Percentiles rank a stretch among this genome's conserved stretches.
Conservation (phyloP, 2,113 vertebrate genomes). For the Myiozetetes cayanensis region DNA sequence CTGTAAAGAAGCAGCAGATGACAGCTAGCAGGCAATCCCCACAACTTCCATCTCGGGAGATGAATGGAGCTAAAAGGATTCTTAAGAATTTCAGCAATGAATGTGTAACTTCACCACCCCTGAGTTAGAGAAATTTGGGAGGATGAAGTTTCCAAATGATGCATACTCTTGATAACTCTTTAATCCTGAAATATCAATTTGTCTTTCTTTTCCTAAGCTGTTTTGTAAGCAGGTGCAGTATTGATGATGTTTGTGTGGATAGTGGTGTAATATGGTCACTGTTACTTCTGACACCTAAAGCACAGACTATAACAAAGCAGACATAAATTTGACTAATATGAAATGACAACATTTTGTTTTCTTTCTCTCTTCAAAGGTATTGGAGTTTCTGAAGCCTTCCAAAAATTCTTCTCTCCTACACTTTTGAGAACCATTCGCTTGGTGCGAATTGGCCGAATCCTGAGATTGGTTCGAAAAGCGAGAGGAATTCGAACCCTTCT, state of each 20-base stretch:
- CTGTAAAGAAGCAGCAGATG: neutral
- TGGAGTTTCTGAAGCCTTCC: conserved; percentile 79
- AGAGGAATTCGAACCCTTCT: conserved; percentile 92
- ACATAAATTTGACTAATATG: neutral
- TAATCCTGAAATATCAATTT: neutral
- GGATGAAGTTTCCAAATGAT: neutral
- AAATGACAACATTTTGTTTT: neutral
- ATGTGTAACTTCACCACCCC: neutral
- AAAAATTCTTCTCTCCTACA: conserved; percentile 82
- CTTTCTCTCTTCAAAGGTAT: conserved; percentile 74
- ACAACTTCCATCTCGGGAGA: neutral
- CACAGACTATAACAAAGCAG: neutral
- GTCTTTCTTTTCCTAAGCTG: neutral
- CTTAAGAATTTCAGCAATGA: neutral
- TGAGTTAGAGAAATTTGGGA: neutral
- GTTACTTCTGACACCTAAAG: neutral
- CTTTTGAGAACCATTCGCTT: conserved; percentile 90
- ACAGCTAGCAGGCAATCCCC: neutral
- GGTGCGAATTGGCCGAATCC: conserved; percentile 88
- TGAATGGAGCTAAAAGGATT: neutral
- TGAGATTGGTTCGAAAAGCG: conserved; percentile 88
- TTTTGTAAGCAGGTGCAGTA: neutral
- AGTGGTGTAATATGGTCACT: neutral
- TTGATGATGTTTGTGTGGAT: neutral
- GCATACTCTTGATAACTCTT: neutral